A percentile compares a stretch with the other conserved stretches of the same genome.
Evolutionary conservation across 1,140 invertebrate species (phyloP).

Genomic region (Micrasema longulum): DNA sequence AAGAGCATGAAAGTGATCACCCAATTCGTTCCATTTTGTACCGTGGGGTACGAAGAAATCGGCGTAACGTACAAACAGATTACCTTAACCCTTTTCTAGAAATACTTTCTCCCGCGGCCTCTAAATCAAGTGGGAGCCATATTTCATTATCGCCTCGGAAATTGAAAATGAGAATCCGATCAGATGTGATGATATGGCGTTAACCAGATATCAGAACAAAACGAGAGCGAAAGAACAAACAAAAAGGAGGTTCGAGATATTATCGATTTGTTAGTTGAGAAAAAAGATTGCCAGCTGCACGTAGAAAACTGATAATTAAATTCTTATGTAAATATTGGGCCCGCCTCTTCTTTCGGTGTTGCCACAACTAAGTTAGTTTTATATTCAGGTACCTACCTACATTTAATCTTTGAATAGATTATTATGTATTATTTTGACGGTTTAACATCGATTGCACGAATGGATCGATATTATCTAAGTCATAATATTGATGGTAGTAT

Average conservation of each 20-base stretch:
- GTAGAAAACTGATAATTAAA: slow-evolving; percentile 32
- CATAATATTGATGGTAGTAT: too few relatives aligned
- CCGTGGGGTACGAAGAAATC: neutral
- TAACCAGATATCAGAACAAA: slow-evolving; percentile 41
- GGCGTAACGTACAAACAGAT: slow-evolving; percentile 20
- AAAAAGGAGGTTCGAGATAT: slow-evolving; percentile 43
- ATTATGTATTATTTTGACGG: too few relatives aligned
- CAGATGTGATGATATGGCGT: slow-evolving; percentile 48
- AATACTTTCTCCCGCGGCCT: slow-evolving; percentile 43
- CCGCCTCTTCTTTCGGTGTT: slow-evolving; percentile 11
- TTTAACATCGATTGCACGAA: too few relatives aligned
- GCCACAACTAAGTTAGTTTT: too few relatives aligned
- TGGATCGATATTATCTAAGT: too few relatives aligned
- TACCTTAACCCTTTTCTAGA: slow-evolving; percentile 25
- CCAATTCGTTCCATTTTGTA: slow-evolving; percentile 8
- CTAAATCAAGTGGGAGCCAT: slow-evolving; percentile 29
- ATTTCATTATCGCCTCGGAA: slow-evolving; percentile 39
- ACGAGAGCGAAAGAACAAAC: slow-evolving; percentile 32
- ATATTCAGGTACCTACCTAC: too few relatives aligned
- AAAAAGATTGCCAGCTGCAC: slow-evolving; percentile 37
- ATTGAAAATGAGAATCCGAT: slow-evolving; percentile 48
- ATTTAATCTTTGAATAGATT: too few relatives aligned
- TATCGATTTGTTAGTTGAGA: slow-evolving; percentile 39
- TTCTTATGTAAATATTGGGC: slow-evolving; percentile 25
- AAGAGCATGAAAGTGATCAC: neutral